Evolutionary conservation across 2,113 vertebrate species (phyloP), one percentile per base, ranked within the genome.

Genomic region (Balaeniceps rex): DNA sequence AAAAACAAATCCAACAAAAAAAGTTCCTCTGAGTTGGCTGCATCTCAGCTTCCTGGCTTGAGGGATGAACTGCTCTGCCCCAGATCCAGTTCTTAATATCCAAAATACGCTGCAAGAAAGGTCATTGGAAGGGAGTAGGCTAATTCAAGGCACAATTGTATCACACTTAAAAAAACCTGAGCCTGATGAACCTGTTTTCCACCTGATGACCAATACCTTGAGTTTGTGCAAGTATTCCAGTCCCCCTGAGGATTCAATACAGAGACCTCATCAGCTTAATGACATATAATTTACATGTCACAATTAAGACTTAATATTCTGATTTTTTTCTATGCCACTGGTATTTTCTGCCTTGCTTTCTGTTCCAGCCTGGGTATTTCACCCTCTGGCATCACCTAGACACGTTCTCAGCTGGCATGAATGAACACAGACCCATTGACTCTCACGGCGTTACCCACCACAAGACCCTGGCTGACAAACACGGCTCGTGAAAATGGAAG

Each of bases 121-220:
- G 92, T 88, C 96, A 69, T 31, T 79, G 93, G 84, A 57, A 94
- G 87, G 94, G 92, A 91, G 75, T 12, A 75, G 63, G 84, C n/a
- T 49, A 4, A 69, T 14, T 51, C 58, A 19, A 69, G 85, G 76
- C 79, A 75, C 19, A 34, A 17, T 40, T 76, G 88, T 72, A 29
- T 57, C 57, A 28, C 38, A 18, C 44, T 24, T 21, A 38, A 76
- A 65, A 60, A 54, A 36, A 7, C 18, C 38, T 12, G 61, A 83
- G 74, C 61, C 66, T 12, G 8, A 38, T 19, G 83, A 93, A 47
- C 80, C 34, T 42, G 12, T 66, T 63, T 69, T 40, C 44, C 68
- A 83, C 74, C 89, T 68, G 75, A n/a, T 1, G 78, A 79, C 58
- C 58, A 34, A 44, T 5, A 8, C 44, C 61, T 68, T 16, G 40